Evolutionary conservation across 1,140 invertebrate species (phyloP).

Genomic region (Bombyx mandarina): DNA sequence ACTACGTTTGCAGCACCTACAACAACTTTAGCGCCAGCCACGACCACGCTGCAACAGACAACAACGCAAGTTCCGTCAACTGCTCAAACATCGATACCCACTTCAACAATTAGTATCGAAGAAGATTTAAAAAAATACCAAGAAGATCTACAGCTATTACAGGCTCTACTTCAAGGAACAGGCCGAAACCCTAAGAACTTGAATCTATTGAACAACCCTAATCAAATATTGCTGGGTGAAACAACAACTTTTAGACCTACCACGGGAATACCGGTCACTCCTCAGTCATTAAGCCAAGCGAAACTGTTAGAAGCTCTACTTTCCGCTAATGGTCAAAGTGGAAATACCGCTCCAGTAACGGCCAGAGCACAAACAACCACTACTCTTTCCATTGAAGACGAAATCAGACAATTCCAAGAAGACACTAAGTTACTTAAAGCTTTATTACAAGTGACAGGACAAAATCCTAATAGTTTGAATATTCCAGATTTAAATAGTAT

Average conservation of each 20-base stretch:
- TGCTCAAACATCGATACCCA: slow-evolving; percentile 12
- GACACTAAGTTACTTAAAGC: slow-evolving; percentile 44
- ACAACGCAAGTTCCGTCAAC: slow-evolving; percentile 18
- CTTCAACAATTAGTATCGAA: slow-evolving; percentile 14
- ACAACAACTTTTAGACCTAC: slow-evolving; percentile 7
- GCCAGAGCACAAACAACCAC: slow-evolving; percentile 21
- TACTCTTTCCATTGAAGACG: slow-evolving; percentile 27
- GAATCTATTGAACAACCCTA: slow-evolving; percentile 14
- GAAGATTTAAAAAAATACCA: slow-evolving; percentile 22
- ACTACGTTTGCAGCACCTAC: slow-evolving; percentile 19
- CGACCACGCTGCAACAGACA: slow-evolving; percentile 6
- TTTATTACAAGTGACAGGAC: slow-evolving; percentile 28
- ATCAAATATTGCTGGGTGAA: slow-evolving; percentile 6
- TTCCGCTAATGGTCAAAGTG: slow-evolving; percentile 27
- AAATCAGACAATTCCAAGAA: slow-evolving; percentile 28
- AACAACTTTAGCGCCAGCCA: slow-evolving; percentile 17
- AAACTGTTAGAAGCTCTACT: slow-evolving; percentile 40
- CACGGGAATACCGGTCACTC: slow-evolving; percentile 7
- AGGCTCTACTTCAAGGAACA: slow-evolving; percentile 20
- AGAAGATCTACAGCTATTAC: slow-evolving; percentile 23
- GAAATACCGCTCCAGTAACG: slow-evolving; percentile 21
- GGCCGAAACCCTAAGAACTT: slow-evolving; percentile 23
- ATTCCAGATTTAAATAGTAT: slow-evolving; percentile 19
- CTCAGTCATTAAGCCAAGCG: slow-evolving; percentile 19
- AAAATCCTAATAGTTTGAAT: slow-evolving; percentile 23